Evolutionary conservation across 1,140 invertebrate genomes (phyloP).

Genomic region (Prorops nasuta): DNA sequence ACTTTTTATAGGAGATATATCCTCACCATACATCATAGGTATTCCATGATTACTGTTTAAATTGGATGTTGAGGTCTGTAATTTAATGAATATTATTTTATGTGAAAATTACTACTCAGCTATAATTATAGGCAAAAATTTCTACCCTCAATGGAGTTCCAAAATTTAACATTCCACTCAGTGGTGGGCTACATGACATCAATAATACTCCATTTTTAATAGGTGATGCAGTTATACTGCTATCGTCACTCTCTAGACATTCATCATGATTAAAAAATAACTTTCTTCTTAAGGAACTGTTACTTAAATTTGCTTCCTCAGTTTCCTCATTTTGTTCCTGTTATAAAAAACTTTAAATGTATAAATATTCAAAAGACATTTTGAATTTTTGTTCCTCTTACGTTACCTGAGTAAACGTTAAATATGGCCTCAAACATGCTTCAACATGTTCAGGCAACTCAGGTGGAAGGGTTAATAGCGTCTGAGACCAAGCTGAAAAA

Average conservation of each 20-base stretch:
- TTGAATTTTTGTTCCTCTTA: too few species aligned
- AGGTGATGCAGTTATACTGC: conserved; percentile 29
- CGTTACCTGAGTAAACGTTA: conserved; percentile 61
- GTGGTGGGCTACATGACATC: conserved; percentile 35
- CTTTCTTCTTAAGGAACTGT: conserved; percentile 48
- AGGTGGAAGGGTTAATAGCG: conserved; percentile 59
- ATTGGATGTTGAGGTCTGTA: too few species aligned
- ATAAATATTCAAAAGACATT: not conserved
- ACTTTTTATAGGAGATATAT: too few species aligned
- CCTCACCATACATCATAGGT: too few species aligned
- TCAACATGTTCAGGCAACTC: conserved; percentile 62
- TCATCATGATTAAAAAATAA: conserved; percentile 47
- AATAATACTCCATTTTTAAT: conserved; percentile 26
- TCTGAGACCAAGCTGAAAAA: conserved; percentile 60
- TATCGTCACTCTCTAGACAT: conserved; percentile 30
- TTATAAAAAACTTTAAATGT: conserved; percentile 11
- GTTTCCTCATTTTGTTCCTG: conserved; percentile 47
- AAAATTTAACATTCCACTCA: conserved; percentile 45
- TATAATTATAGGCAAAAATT: too few species aligned
- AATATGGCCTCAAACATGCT: conserved; percentile 62
- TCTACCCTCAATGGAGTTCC: conserved; percentile 40
- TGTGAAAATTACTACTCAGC: too few species aligned
- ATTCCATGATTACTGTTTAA: too few species aligned
- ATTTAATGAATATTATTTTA: too few species aligned
- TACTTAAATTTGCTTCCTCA: conserved; percentile 44